These are phyloP conservation scores for Dolomedes plantarius DNA, from an alignment of 2,888 invertebrate genomes.

Conservation along the genomic window DNA sequence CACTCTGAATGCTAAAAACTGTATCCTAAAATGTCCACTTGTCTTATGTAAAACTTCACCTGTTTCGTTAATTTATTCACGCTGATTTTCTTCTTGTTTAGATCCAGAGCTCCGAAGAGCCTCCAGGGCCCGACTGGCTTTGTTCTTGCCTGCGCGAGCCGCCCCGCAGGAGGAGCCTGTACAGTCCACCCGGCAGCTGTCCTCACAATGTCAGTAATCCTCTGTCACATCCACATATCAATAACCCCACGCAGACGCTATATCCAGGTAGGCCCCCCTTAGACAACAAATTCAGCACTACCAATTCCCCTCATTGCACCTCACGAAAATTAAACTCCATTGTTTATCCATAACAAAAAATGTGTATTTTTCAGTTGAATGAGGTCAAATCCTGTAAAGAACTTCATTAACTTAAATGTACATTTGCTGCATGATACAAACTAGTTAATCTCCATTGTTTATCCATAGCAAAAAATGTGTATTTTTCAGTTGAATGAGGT, in stretches of 20 bases:
- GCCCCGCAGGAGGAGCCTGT: slow-evolving; percentile 62
- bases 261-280: slow-evolving; percentile 63
- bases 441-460: no score
- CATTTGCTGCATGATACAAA: no score
- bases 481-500: no score
- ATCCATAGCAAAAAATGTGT: no score
- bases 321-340: background rate
- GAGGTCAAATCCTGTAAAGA: no score
- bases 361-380: no score
- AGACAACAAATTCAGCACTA: background rate
- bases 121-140: slow-evolving; percentile 66
- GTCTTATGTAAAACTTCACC: no score
- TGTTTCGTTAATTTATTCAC: no score
- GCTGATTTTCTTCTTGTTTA: slow-evolving; percentile 8
- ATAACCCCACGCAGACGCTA: slow-evolving; percentile 68
- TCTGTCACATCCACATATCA: slow-evolving; percentile 72
- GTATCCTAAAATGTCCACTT: no score
- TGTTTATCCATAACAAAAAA: no score
- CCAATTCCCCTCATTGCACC: background rate
- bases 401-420: no score
- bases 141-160: slow-evolving; percentile 61
- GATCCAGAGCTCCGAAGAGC: slow-evolving; percentile 60
- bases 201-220: slow-evolving; percentile 73
- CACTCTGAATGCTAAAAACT: no score
- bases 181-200: slow-evolving; percentile 66